Evolutionary conservation across 64 coral and sea anemone species (phyloP).

Genomic region (Pocillopora damicornis): DNA sequence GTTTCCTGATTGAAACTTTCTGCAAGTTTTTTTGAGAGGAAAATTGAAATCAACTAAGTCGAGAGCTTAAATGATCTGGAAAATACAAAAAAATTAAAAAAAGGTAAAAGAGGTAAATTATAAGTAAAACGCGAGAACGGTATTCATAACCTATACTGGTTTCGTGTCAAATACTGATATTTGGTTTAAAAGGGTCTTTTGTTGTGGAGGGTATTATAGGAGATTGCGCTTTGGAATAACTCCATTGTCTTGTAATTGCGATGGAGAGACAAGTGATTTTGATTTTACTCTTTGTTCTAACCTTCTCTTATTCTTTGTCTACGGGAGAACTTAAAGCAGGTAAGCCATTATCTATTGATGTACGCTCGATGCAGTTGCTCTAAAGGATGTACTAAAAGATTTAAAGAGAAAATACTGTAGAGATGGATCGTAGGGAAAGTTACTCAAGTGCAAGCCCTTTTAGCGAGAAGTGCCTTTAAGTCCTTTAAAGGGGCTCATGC

Average conservation of each 20-base stretch:
- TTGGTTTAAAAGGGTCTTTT: not conserved
- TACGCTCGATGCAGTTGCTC: too few species aligned
- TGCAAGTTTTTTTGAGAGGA: too few species aligned
- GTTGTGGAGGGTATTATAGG: not conserved
- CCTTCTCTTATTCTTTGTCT: constrained; percentile 4
- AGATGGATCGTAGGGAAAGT: too few species aligned
- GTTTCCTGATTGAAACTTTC: too few species aligned
- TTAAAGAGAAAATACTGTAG: not conserved
- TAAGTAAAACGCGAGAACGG: too few species aligned
- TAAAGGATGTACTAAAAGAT: not conserved
- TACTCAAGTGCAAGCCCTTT: too few species aligned
- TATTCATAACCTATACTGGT: not conserved
- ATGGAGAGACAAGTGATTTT: not conserved
- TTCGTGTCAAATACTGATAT: not conserved
- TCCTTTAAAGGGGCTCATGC: too few species aligned
- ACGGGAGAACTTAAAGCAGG: not conserved
- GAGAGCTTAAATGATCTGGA: too few species aligned
- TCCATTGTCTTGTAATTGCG: not conserved
- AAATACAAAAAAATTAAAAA: too few species aligned
- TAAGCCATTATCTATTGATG: not conserved
- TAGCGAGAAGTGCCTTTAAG: too few species aligned
- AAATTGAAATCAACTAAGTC: too few species aligned
- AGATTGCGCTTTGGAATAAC: not conserved
- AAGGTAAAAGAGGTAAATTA: too few species aligned
- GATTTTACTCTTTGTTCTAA: not conserved